phyloP scores from a whole-genome alignment of 2,113 vertebrate species.

The Octodon degus region DNA sequence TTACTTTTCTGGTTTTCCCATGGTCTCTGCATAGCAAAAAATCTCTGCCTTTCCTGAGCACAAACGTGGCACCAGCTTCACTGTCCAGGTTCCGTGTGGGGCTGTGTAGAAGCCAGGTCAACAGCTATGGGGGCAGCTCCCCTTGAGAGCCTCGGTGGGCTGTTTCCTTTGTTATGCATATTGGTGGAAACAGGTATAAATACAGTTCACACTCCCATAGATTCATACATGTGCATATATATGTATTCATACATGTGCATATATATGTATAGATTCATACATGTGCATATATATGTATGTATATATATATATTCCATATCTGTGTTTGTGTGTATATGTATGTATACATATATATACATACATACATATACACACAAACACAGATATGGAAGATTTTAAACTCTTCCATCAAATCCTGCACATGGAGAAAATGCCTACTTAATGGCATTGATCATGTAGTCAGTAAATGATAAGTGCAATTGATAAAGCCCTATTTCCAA shows the following conservation, averaged over 20 bases:
- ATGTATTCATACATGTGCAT: neutral
- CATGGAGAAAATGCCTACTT: neutral
- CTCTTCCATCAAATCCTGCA: no score
- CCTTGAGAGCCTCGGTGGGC: rapidly evolving
- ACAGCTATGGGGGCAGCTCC: neutral
- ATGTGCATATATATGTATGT: no score
- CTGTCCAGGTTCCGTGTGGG: neutral
- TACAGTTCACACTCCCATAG: rapidly evolving
- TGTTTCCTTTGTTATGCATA: rapidly evolving
- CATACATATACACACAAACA: no score
- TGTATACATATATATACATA: neutral
- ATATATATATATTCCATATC: no score
- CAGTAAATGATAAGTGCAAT: no score
- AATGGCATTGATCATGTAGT: rapidly evolving
- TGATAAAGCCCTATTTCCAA: neutral
- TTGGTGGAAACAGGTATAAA: neutral
- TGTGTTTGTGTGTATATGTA: no score
- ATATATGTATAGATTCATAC: neutral
- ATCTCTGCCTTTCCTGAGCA: neutral
- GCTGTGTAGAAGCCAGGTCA: neutral
- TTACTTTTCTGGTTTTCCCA: neutral
- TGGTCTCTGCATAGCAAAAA: neutral
- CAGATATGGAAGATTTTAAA: neutral
- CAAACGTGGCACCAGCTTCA: neutral
- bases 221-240: neutral